These are phyloP conservation scores for Corythornis madagascariensis DNA, from an alignment of 2,113 vertebrate species.

Conservation along the genomic window DNA sequence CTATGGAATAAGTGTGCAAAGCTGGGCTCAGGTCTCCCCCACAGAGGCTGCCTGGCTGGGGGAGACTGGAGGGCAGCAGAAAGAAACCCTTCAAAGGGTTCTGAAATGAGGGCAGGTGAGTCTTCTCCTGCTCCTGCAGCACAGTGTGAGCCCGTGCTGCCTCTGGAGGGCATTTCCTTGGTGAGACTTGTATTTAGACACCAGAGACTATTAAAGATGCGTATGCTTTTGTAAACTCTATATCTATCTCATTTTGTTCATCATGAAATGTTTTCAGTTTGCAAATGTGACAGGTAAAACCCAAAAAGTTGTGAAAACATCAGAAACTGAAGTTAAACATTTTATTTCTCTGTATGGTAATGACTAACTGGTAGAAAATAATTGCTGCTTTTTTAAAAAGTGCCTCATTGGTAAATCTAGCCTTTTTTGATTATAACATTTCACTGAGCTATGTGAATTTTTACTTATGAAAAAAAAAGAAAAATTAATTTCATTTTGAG, in stretches of 20 bases:
- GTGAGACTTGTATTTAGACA: neutral
- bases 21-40: neutral
- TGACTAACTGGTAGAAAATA: neutral
- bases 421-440: neutral
- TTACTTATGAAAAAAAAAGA: neutral
- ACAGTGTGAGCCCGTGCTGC: neutral
- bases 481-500: neutral
- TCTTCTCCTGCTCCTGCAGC: neutral
- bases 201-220: neutral
- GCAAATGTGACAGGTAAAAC: neutral
- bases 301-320: neutral
- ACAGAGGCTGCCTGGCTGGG: fast-evolving
- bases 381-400: neutral
- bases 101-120: neutral
- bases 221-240: neutral
- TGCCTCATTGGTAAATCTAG: neutral
- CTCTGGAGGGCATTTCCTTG: neutral
- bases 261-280: neutral
- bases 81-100: neutral
- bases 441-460: neutral
- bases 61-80: neutral
- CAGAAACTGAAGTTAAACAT: neutral
- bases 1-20: neutral
- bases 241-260: neutral
- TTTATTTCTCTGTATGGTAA: neutral